These are phyloP conservation scores for Leptonema lineaticorne DNA, from an alignment of 1,140 invertebrate species.

Conservation along the genomic window DNA sequence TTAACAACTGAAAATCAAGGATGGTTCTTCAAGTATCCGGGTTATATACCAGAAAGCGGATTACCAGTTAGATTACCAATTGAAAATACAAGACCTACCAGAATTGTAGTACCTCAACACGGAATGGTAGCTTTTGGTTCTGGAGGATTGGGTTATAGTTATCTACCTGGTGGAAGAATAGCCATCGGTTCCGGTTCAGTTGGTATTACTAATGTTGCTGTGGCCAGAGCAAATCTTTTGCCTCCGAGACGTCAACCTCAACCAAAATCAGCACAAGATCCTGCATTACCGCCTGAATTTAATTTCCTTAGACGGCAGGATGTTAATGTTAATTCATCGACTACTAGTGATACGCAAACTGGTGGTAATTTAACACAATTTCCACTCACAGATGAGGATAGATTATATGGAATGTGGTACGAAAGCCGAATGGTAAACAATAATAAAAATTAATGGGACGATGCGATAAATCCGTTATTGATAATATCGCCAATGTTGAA, in stretches of 20 bases:
- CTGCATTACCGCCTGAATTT: background rate
- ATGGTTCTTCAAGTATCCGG: slow-evolving; percentile 25
- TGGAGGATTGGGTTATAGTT: slow-evolving; percentile 33
- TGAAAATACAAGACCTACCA: slow-evolving; percentile 21
- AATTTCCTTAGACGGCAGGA: background rate
- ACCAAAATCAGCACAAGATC: background rate
- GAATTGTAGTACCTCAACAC: slow-evolving; percentile 33
- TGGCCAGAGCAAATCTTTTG: slow-evolving; percentile 10
- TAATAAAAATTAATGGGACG: background rate
- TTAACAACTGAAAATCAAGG: slow-evolving; percentile 20
- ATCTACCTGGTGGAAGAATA: slow-evolving; percentile 30
- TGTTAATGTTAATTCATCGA: too few species aligned
- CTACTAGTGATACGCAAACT: too few species aligned
- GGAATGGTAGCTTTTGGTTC: slow-evolving; percentile 31
- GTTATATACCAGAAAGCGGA: slow-evolving; percentile 20
- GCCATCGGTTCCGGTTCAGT: slow-evolving; percentile 27
- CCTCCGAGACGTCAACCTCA: background rate
- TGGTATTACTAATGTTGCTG: slow-evolving; percentile 14
- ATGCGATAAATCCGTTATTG: background rate
- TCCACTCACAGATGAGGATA: slow-evolving; percentile 22
- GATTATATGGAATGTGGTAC: too few species aligned
- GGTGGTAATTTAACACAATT: slow-evolving; percentile 27
- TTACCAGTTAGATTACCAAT: slow-evolving; percentile 22
- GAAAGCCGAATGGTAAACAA: background rate
- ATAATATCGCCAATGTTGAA: background rate